A percentile compares a stretch with the other conserved stretches of the same genome.
Evolutionary conservation across 2,888 invertebrate species (phyloP).

Genomic region (Cremastinae sp.): DNA sequence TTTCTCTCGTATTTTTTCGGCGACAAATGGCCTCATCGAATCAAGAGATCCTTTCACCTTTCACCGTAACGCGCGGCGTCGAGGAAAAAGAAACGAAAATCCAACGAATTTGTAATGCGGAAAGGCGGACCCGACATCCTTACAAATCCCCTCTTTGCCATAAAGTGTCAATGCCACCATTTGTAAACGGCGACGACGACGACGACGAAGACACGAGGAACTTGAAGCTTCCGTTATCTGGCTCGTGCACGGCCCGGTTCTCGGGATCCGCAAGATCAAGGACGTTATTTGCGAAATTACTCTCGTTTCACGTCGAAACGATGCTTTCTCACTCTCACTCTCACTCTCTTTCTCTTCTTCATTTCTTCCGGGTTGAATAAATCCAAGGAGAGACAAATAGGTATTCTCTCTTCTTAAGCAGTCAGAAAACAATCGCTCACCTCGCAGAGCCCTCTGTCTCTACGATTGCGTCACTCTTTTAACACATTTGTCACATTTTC

Average conservation of each 20-base stretch:
- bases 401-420: too few species aligned
- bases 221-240: slow-evolving; percentile 58
- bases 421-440: too few species aligned
- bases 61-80: slow-evolving; percentile 27
- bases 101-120: slow-evolving; percentile 13
- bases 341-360: too few species aligned
- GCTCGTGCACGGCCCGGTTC: slow-evolving; percentile 49
- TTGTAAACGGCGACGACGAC: neutral
- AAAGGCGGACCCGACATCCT: slow-evolving; percentile 8
- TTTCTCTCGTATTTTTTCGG: too few species aligned
- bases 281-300: slow-evolving; percentile 65
- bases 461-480: too few species aligned
- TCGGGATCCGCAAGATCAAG: slow-evolving; percentile 69
- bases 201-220: neutral
- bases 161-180: neutral
- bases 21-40: neutral
- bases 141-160: slow-evolving; percentile 4
- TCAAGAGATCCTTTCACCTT: slow-evolving; percentile 49
- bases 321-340: slow-evolving; percentile 17
- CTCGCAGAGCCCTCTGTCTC: too few species aligned
- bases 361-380: slow-evolving; percentile 1
- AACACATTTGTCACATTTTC: slow-evolving; percentile 58
- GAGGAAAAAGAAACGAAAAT: slow-evolving; percentile 1
- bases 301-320: too few species aligned
- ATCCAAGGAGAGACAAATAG: slow-evolving; percentile 19